These are phyloP conservation scores for Atta texana DNA, from an alignment of 1,140 invertebrate genomes.

Conservation along the genomic window DNA sequence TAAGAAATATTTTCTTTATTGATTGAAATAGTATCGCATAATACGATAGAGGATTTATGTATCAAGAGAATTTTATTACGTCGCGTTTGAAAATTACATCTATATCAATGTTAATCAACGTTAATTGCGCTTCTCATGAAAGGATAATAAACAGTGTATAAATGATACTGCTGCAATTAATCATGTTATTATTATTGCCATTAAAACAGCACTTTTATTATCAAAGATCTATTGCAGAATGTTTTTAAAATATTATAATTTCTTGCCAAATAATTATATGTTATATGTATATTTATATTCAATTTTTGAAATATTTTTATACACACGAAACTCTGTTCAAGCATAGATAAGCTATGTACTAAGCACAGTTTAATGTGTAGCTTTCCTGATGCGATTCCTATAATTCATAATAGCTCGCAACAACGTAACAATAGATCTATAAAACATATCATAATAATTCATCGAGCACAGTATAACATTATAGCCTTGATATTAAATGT, in stretches of 20 bases:
- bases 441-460: conserved; percentile 17
- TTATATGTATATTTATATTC: not conserved
- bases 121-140: conserved; percentile 44
- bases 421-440: conserved; percentile 23
- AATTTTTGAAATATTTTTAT: conserved; percentile 3
- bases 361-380: not conserved
- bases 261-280: not conserved
- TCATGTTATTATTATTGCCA: conserved; percentile 1
- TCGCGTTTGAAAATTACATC: conserved; percentile 36
- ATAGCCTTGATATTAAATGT: conserved; percentile 43
- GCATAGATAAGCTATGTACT: not conserved
- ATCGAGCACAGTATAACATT: not conserved
- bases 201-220: not conserved
- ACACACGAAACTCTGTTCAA: conserved; percentile 7
- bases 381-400: conserved; percentile 4
- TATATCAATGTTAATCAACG: conserved; percentile 39
- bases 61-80: conserved; percentile 25
- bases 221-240: not conserved
- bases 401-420: not conserved
- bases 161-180: conserved; percentile 27
- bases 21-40: conserved; percentile 30
- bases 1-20: conserved; percentile 19
- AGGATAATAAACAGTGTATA: conserved; percentile 27
- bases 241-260: not conserved
- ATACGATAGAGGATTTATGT: not conserved